These are phyloP conservation scores for Cynopterus brachyotis DNA, from an alignment of 2,113 vertebrate species.

Conservation along the genomic window DNA sequence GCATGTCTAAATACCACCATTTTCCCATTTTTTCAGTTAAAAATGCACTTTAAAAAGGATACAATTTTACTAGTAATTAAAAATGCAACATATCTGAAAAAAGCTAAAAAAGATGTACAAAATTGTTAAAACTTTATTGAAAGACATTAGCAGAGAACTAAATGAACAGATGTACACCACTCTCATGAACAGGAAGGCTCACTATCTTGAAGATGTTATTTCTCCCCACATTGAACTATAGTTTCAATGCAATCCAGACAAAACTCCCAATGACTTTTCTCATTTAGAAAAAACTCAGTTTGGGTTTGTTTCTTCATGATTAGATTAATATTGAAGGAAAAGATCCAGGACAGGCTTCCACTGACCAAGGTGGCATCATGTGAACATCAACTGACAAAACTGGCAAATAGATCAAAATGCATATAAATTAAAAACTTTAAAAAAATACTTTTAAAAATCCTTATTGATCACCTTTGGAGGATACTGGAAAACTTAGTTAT, in stretches of 20 bases:
- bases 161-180: neutral
- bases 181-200: neutral
- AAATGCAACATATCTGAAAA: neutral
- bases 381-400: neutral
- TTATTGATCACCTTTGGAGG: neutral
- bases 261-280: neutral
- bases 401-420: neutral
- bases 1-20: neutral
- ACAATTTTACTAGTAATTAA: slow-evolving; percentile 7
- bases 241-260: neutral
- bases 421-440: neutral
- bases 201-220: neutral
- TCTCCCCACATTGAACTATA: neutral
- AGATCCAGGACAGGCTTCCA: neutral
- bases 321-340: neutral
- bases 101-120: slow-evolving; percentile 14
- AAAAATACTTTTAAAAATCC: neutral
- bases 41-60: neutral
- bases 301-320: neutral
- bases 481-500: neutral
- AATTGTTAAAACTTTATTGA: neutral
- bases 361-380: neutral
- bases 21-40: neutral
- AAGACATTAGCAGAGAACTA: neutral
- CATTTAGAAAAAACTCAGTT: neutral